Evolutionary conservation across 2,797 vertebrate species (phyloP).

Genomic region (Gorsachius magnificus): DNA sequence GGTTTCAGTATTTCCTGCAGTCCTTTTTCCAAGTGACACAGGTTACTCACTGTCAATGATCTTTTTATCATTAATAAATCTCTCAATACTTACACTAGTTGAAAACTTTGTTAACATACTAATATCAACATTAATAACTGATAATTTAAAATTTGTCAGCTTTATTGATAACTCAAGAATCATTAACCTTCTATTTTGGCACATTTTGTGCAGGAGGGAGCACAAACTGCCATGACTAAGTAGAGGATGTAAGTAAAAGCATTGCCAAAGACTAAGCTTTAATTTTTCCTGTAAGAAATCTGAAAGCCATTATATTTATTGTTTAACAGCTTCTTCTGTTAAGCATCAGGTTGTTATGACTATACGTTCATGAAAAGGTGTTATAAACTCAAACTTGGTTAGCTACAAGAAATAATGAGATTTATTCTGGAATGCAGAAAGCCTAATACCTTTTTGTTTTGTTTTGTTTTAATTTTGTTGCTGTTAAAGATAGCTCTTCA

Average conservation of each 20-base stretch:
- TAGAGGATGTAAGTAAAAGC: neutral
- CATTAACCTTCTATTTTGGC: neutral
- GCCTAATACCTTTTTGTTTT: neutral
- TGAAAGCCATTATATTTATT: neutral
- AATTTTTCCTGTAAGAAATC: neutral
- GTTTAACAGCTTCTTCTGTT: neutral
- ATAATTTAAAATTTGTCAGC: neutral
- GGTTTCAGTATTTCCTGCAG: neutral
- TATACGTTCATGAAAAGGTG: neutral
- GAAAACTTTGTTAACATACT: neutral
- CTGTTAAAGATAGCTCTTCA: neutral
- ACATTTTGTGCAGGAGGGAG: neutral
- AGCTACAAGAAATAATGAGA: neutral
- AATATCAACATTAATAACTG: neutral
- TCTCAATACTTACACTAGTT: neutral
- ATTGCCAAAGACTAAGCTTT: neutral
- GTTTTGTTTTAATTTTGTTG: neutral
- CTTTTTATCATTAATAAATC: neutral
- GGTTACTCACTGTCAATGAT: neutral
- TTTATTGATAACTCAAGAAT: neutral
- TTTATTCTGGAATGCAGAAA: neutral
- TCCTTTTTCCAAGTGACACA: neutral
- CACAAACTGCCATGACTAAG: neutral
- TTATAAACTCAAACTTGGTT: neutral
- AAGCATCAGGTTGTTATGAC: neutral